phyloP scores from a whole-genome alignment of 2,797 vertebrate genomes.

The Enteromius fasciolatus region DNA sequence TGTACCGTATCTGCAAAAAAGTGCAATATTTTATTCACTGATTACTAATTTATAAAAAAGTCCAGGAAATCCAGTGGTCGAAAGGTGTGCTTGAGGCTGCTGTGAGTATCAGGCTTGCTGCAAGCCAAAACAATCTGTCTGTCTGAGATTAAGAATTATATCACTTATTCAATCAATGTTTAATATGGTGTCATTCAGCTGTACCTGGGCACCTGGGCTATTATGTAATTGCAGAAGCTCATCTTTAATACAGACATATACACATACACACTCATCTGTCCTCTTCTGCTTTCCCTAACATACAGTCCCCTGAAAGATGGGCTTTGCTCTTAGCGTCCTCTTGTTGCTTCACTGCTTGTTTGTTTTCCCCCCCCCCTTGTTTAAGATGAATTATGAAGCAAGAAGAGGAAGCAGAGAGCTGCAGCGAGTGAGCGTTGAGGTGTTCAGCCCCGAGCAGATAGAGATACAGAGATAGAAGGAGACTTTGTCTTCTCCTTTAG shows the following conservation, averaged over 20 bases:
- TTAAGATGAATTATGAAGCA: constrained; percentile 80
- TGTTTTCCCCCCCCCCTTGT: constrained; percentile 67
- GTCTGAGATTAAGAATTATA: constrained; percentile 20
- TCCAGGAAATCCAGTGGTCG: not conserved
- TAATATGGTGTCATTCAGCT: constrained; percentile 7
- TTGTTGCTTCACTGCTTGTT: constrained; percentile 58
- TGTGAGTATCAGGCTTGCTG: not conserved
- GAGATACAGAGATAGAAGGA: constrained; percentile 62
- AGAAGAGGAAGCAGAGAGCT: constrained; percentile 64
- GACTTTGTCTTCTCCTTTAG: constrained; percentile 53
- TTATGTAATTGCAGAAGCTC: constrained; percentile 37
- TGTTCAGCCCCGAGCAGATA: constrained; percentile 66
- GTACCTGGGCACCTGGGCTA: not conserved
- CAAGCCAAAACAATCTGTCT: not conserved
- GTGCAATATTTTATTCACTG: not conserved
- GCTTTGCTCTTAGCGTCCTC: constrained; percentile 63
- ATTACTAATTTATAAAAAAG: not conserved
- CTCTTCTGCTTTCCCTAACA: constrained; percentile 35
- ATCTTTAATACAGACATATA: constrained; percentile 23
- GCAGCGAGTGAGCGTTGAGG: constrained; percentile 58
- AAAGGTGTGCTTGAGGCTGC: not conserved
- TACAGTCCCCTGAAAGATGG: constrained; percentile 56
- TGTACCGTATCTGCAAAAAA: not conserved
- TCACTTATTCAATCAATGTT: not conserved
- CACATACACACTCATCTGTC: constrained; percentile 21